Evolutionary conservation across 1,140 invertebrate genomes (phyloP).

Genomic region (Drosophila sechellia): DNA sequence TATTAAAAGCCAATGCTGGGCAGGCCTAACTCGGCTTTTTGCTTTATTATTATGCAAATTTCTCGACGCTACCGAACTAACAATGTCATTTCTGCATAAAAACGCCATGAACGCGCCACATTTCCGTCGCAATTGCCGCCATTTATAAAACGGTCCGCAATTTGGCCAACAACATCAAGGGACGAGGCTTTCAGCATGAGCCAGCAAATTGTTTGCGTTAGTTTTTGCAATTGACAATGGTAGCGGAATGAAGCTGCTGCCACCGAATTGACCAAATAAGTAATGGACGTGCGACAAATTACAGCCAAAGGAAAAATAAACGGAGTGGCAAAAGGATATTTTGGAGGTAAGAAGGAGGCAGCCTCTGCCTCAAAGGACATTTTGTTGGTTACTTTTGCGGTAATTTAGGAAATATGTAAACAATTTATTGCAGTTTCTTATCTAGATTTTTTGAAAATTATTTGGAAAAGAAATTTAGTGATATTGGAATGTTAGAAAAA

Average conservation of each 20-base stretch:
- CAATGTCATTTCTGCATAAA: constrained; percentile 80
- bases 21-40: constrained; percentile 3
- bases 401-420: too few relatives aligned
- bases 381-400: too few relatives aligned
- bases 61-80: constrained; percentile 58
- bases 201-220: constrained; percentile 60
- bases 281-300: constrained; percentile 58
- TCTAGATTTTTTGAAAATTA: too few relatives aligned
- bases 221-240: constrained; percentile 61
- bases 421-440: too few relatives aligned
- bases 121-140: constrained; percentile 77
- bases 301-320: not conserved
- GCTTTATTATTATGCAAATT: constrained; percentile 81
- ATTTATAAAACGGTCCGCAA: constrained; percentile 63
- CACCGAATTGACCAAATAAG: constrained; percentile 64
- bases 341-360: too few relatives aligned
- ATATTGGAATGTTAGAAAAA: too few relatives aligned
- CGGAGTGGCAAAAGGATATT: not conserved
- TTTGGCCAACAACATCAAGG: constrained; percentile 35
- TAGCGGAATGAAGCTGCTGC: constrained; percentile 35
- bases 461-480: too few relatives aligned
- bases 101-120: constrained; percentile 61
- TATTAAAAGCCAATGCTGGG: constrained; percentile 31
- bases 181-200: constrained; percentile 59
- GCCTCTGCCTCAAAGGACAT: not conserved